A percentile compares a stretch with the other conserved stretches of the same genome.
These are phyloP conservation scores for Platyscapa corneri DNA, from an alignment of 1,140 invertebrate genomes.

Conservation along the genomic window DNA sequence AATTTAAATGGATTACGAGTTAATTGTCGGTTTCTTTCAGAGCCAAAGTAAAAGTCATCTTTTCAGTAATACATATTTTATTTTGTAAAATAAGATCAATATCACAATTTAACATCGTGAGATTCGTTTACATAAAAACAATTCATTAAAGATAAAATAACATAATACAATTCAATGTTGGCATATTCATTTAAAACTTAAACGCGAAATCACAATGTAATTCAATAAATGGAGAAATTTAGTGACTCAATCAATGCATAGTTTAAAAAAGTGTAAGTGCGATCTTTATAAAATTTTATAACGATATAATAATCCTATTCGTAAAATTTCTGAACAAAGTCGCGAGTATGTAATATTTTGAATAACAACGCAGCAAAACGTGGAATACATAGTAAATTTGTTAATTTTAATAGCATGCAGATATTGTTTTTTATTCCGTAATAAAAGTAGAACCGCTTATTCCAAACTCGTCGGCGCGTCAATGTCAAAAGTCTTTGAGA, in stretches of 20 bases:
- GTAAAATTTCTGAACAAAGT: neutral
- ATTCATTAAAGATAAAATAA: neutral
- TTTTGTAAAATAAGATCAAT: conserved; percentile 32
- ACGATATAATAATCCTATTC: neutral
- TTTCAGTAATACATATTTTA: conserved; percentile 49
- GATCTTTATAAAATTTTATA: neutral
- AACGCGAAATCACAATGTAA: conserved; percentile 14
- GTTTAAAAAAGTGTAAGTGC: neutral
- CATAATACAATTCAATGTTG: conserved; percentile 15
- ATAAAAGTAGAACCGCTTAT: conserved; percentile 32
- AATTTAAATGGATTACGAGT: neutral
- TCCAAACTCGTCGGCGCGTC: conserved; percentile 75
- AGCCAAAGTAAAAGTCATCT: conserved; percentile 36
- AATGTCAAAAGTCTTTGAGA: conserved; percentile 78
- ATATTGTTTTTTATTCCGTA: neutral
- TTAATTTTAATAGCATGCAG: neutral
- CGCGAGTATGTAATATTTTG: neutral
- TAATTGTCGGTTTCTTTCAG: conserved; percentile 1
- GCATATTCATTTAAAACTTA: neutral
- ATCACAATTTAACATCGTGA: conserved; percentile 29
- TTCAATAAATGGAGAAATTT: neutral
- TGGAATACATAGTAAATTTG: neutral
- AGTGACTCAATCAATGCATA: neutral
- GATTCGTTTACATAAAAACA: conserved; percentile 5
- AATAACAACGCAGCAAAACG: neutral